Base-by-base conservation (phyloP, 2,888 invertebrate genomes). In the Cistogaster globosa region DNA sequence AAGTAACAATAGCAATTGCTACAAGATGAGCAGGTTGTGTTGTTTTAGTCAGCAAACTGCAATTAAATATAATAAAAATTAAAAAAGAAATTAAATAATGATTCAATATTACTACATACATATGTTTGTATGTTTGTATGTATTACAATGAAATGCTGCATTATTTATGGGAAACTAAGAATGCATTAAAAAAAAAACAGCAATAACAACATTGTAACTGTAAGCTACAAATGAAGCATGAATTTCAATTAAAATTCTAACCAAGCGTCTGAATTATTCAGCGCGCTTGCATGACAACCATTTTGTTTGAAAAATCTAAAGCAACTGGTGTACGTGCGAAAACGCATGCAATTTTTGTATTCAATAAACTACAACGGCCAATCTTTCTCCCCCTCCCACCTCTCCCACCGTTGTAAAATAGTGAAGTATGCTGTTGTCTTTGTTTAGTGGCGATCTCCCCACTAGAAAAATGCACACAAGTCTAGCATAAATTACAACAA, bases 1-100 rank as follows among this genome's bases (percentile, higher is more conserved):
- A 94, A 57, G 94, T 93, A 53, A 95, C 90, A 88, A 96, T 94
- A 68, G 93, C 88, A 60, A 93, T 86, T 79, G 94, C 95, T 83
- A 97, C 94, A n/a, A 96, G 93, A 93, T 97, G 97, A 87, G 96
- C 95, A 36, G 97, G 97, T 91, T 97, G 97, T 7, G 96, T 94
- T 14, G 96, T 96, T 87, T 93, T 93, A 85, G 95, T 95, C 63
- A 96, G 91, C 87, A 96, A 94, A 90, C 97, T 97, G 94, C 67
- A 67, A 74, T 42, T 26, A n/a, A 78, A 36, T 63, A 26, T 11
- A 58, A 18, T 38, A 16, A 74, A 12, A 63, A 26, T 18, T n/a
- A n/a, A n/a, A 22, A 63, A 26, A 42, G 51, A 18, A 42, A 38
- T 58, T 32, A 53, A 18, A 57, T 22, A 68, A 53, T 42, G 1